Conservation (phyloP, 2,113 vertebrate species). For the Eclectus roratus region DNA sequence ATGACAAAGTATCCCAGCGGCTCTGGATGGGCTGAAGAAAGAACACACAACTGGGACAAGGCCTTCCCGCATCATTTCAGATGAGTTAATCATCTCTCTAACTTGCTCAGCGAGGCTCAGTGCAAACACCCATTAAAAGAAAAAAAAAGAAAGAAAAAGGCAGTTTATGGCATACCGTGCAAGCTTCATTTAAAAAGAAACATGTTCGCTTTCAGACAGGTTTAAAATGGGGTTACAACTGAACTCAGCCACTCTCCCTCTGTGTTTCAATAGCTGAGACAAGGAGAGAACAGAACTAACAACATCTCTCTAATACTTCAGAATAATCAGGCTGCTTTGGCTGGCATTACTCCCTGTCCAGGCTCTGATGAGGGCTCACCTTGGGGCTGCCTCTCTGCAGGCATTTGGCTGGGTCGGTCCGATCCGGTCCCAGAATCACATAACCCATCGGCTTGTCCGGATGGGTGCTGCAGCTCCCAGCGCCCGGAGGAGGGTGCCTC, state of each 20-base stretch:
- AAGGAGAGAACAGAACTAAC: neutral
- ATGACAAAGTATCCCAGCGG: neutral
- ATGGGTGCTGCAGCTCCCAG: neutral
- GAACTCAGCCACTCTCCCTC: neutral
- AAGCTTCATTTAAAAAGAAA: slow-evolving; percentile 23
- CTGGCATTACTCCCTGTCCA: neutral
- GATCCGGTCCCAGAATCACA: fast-evolving
- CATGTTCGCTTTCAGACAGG: neutral
- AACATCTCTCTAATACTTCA: neutral
- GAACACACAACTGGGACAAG: neutral
- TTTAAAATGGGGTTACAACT: neutral
- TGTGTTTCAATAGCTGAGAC: neutral
- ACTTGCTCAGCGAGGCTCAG: slow-evolving; percentile 37
- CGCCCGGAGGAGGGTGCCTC: neutral
- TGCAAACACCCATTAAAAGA: slow-evolving; percentile 33
- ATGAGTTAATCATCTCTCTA: slow-evolving; percentile 35
- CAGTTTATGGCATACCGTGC: neutral
- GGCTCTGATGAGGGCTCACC: neutral
- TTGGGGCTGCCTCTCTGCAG: neutral
- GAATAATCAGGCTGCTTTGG: neutral
- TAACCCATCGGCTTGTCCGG: neutral
- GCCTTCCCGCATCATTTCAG: slow-evolving; percentile 23
- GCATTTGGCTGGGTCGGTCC: fast-evolving
- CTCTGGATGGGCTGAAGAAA: neutral
- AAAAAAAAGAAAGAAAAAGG: neutral